Percentiles rank a stretch among this genome's conserved stretches.
Evolutionary conservation across 2,797 vertebrate genomes (phyloP).

Genomic region (Pipistrellus pipistrellus): DNA sequence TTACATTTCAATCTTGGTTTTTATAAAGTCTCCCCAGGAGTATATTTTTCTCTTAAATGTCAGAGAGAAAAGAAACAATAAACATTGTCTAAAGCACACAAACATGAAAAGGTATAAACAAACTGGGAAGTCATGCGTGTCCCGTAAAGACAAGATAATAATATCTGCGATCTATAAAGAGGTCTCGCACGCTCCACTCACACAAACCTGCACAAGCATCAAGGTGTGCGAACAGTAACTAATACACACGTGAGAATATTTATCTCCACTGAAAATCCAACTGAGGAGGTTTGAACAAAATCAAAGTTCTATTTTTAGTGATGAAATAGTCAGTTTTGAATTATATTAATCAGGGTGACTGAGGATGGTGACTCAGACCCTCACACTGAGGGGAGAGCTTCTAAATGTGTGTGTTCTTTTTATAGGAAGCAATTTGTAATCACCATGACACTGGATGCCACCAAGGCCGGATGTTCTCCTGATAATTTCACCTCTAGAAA

Average conservation of each 20-base stretch:
- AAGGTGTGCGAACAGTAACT: neutral
- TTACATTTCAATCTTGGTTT: slow-evolving; percentile 56
- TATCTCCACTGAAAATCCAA: neutral
- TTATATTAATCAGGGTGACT: neutral
- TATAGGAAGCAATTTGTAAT: neutral
- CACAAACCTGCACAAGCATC: neutral
- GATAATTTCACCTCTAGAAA: neutral
- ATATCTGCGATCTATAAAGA: slow-evolving; percentile 48
- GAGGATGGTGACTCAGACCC: neutral
- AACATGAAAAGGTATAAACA: slow-evolving; percentile 38
- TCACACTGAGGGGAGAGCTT: neutral
- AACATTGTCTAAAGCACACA: slow-evolving; percentile 44
- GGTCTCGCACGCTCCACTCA: neutral
- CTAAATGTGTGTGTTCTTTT: neutral
- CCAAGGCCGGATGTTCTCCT: neutral
- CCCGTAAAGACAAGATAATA: slow-evolving; percentile 41
- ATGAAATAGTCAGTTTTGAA: neutral
- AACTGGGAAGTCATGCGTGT: slow-evolving; percentile 11
- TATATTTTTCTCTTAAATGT: slow-evolving; percentile 67
- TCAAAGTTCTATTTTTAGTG: neutral
- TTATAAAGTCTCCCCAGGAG: slow-evolving; percentile 32
- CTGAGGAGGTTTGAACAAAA: neutral
- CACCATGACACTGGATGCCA: neutral
- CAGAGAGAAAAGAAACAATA: slow-evolving; percentile 57
- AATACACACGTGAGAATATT: neutral